Evolutionary conservation across 2,797 vertebrate species (phyloP).

Genomic region (Calcarius lapponicus): DNA sequence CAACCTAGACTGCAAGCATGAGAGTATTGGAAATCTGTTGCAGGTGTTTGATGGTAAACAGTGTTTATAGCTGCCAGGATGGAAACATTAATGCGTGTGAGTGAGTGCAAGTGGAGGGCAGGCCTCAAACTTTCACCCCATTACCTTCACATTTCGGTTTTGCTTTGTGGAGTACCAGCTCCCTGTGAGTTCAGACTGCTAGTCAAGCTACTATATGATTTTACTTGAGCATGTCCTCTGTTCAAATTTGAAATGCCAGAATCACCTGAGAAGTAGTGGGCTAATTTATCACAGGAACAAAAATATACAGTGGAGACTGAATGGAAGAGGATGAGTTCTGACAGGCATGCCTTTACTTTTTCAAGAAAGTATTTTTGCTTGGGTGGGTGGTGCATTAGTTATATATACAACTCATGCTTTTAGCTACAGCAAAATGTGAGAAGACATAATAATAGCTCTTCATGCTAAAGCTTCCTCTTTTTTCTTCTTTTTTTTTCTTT

Average conservation of each 20-base stretch:
- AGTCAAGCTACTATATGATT: background rate
- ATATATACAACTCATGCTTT: constrained; percentile 63
- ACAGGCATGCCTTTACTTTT: constrained; percentile 57
- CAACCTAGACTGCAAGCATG: background rate
- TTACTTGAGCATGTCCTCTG: background rate
- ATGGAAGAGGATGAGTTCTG: constrained; percentile 54
- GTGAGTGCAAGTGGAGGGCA: constrained; percentile 65
- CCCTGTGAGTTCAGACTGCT: background rate
- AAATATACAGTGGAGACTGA: constrained; percentile 62
- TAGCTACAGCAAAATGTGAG: constrained; percentile 45
- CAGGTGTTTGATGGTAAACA: constrained; percentile 67
- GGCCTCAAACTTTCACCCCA: constrained; percentile 65
- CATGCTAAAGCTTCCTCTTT: constrained; percentile 19
- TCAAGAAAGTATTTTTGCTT: constrained; percentile 22
- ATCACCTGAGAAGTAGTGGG: constrained; percentile 44
- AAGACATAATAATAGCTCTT: constrained; percentile 63
- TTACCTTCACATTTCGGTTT: constrained; percentile 51
- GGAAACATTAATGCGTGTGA: constrained; percentile 50
- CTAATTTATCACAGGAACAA: constrained; percentile 32
- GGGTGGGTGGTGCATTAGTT: constrained; percentile 43
- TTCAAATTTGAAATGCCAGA: constrained; percentile 22
- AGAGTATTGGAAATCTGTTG: constrained; percentile 49
- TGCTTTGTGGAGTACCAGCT: background rate
- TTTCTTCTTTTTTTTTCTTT: background rate
- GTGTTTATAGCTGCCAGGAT: constrained; percentile 59